phyloP scores from a whole-genome alignment of 2,113 vertebrate genomes.

The Lepidothrix coronata region DNA sequence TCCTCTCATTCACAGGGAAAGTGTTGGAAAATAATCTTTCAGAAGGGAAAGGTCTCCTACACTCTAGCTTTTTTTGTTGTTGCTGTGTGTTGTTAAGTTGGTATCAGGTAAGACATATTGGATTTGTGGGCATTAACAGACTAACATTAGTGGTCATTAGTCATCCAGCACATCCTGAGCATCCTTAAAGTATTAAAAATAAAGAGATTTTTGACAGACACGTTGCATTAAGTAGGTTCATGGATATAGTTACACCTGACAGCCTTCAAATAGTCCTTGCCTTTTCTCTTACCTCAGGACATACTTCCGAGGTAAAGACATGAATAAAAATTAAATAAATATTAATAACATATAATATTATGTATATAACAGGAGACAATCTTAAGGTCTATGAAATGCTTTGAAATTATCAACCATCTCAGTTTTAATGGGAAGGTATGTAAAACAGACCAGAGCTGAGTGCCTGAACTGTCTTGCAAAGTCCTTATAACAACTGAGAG shows the following conservation, averaged over 20 bases:
- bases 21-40: not conserved
- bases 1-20: not conserved
- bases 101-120: not conserved
- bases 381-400: not conserved
- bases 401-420: not conserved
- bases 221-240: not conserved
- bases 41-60: not conserved
- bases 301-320: not conserved
- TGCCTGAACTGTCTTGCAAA: not conserved
- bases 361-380: not conserved
- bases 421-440: not conserved
- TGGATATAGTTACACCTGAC: not conserved
- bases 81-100: not conserved
- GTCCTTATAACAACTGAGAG: not conserved
- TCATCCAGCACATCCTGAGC: not conserved
- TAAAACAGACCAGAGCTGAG: not conserved
- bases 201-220: conserved; percentile 22
- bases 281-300: not conserved
- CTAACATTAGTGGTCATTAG: not conserved
- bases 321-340: not conserved
- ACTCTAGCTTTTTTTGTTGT: not conserved
- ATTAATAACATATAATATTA: not conserved
- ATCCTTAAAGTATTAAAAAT: conserved; percentile 19
- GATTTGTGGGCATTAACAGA: conserved; percentile 13
- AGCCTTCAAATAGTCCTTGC: not conserved